Conservation (phyloP, 2,888 invertebrate species). For the Mongoloraphidia duomilia region DNA sequence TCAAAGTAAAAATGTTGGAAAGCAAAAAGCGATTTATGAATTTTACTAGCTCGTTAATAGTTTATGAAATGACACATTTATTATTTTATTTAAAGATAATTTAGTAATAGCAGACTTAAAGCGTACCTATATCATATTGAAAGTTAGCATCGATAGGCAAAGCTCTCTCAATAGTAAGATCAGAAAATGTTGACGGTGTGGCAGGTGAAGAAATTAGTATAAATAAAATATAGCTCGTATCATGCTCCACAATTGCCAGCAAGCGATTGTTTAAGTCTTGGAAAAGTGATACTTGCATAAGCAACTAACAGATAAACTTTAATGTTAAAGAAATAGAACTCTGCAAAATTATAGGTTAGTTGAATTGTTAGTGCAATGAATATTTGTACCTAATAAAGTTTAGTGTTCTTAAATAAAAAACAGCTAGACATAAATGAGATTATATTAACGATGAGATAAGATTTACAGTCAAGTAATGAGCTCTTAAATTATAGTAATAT, state of each 20-base stretch:
- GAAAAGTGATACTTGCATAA: constrained; percentile 8
- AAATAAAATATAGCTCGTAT: constrained; percentile 38
- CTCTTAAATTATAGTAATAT: constrained; percentile 5
- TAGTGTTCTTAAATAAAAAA: too few species aligned
- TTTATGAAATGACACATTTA: constrained; percentile 20
- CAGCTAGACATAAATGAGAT: too few species aligned
- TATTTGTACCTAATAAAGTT: too few species aligned
- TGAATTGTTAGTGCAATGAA: too few species aligned
- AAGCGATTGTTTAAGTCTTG: constrained; percentile 37
- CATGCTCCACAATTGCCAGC: constrained; percentile 42
- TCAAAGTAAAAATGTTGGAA: neutral
- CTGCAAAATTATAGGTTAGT: too few species aligned
- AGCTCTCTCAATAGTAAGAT: constrained; percentile 66
- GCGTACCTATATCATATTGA: constrained; percentile 52
- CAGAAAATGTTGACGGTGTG: constrained; percentile 57
- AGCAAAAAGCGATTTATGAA: neutral
- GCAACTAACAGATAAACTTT: too few species aligned
- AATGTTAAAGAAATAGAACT: too few species aligned
- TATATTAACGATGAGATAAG: too few species aligned
- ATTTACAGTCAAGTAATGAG: constrained; percentile 6
- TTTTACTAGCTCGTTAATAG: too few species aligned
- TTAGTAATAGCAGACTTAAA: constrained; percentile 34
- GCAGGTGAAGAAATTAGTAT: constrained; percentile 41
- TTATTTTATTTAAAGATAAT: constrained; percentile 37
- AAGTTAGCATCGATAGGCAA: constrained; percentile 69